These are phyloP conservation scores for Alca torda DNA, from an alignment of 2,797 vertebrate genomes.

Conservation along the genomic window DNA sequence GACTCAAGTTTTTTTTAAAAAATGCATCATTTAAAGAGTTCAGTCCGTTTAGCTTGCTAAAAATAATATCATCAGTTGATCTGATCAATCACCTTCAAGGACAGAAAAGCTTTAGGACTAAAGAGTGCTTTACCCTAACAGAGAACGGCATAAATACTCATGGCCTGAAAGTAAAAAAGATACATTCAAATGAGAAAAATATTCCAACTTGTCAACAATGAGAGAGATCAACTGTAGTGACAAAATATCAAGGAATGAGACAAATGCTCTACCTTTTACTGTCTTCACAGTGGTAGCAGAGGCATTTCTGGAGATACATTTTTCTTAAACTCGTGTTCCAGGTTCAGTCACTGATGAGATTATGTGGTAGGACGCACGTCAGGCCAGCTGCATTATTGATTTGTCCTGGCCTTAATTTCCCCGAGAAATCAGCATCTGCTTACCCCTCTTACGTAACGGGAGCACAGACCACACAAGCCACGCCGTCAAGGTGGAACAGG, in stretches of 20 bases:
- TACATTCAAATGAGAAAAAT: not conserved
- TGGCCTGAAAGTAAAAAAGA: not conserved
- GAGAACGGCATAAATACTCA: not conserved
- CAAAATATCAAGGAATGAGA: not conserved
- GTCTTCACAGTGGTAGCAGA: not conserved
- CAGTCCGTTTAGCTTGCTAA: not conserved
- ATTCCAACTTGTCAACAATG: not conserved
- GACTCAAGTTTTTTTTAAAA: not conserved
- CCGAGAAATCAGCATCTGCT: slow-evolving; percentile 17
- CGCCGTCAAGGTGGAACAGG: not conserved
- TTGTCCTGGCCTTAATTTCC: slow-evolving; percentile 5
- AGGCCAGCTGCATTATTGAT: not conserved
- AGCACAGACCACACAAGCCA: not conserved
- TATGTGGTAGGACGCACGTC: not conserved
- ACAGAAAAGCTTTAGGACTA: not conserved
- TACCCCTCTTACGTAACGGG: not conserved
- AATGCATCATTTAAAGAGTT: not conserved
- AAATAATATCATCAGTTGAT: slow-evolving; percentile 19
- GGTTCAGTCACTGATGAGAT: not conserved
- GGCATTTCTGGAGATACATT: not conserved
- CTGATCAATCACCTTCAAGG: slow-evolving; percentile 23
- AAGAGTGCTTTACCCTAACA: not conserved
- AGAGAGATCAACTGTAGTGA: not conserved
- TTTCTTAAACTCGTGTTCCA: not conserved
- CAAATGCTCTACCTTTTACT: not conserved